phyloP scores from a whole-genome alignment of 2,113 vertebrate species.

The Nematolebias whitei region DNA sequence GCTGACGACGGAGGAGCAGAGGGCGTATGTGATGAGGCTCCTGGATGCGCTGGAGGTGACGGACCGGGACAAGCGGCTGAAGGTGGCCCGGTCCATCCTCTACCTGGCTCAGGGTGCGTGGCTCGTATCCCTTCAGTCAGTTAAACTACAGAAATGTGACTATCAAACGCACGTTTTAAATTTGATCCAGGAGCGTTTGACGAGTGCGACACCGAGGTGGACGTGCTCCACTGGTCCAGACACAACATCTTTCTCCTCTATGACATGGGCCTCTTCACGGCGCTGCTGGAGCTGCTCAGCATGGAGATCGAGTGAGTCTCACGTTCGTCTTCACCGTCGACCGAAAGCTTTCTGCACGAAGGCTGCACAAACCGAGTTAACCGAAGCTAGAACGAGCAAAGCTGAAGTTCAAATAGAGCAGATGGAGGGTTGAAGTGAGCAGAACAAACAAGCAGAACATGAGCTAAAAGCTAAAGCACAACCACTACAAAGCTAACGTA shows the following conservation, averaged over 20 bases:
- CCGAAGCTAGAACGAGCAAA: too few species aligned
- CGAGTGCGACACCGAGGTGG: constrained; percentile 88
- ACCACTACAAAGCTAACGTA: too few species aligned
- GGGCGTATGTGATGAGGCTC: constrained; percentile 88
- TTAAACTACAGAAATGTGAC: too few species aligned
- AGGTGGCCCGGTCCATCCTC: constrained; percentile 89
- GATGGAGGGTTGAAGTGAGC: too few species aligned
- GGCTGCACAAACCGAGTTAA: too few species aligned
- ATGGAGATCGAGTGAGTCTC: constrained; percentile 94
- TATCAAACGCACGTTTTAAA: too few species aligned
- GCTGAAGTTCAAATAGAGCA: too few species aligned
- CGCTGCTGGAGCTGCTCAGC: constrained; percentile 95
- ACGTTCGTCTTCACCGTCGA: too few species aligned
- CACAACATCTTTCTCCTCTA: constrained; percentile 96
- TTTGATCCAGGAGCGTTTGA: constrained; percentile 91
- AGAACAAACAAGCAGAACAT: too few species aligned
- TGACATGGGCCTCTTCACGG: constrained; percentile 92
- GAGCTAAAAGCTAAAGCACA: too few species aligned
- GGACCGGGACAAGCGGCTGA: constrained; percentile 87
- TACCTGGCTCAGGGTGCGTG: constrained; percentile 93
- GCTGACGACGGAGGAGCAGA: constrained; percentile 84
- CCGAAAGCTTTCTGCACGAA: too few species aligned
- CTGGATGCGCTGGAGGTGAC: constrained; percentile 94
- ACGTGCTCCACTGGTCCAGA: constrained; percentile 91
- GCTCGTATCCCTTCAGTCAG: too few species aligned